These are phyloP conservation scores for Pipa parva DNA, from an alignment of 2,113 vertebrate species.

Conservation along the genomic window DNA sequence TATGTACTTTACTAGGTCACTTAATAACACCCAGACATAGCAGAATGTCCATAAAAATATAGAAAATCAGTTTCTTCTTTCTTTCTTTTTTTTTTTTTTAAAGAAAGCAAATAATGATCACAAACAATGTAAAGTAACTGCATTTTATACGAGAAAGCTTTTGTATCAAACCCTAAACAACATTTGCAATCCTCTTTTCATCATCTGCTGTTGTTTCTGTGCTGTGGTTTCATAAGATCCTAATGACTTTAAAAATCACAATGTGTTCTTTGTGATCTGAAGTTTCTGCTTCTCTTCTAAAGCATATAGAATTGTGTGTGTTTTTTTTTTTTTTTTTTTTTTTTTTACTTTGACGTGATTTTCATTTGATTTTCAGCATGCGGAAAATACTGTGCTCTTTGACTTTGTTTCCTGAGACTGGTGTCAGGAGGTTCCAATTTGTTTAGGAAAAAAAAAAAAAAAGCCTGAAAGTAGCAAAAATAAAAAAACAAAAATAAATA, in stretches of 20 bases:
- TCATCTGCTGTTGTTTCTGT: conserved; percentile 28
- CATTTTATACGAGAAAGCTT: conserved; percentile 25
- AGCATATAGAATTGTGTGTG: too few species aligned
- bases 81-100: conserved; percentile 20
- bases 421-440: conserved; percentile 6
- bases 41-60: conserved; percentile 1
- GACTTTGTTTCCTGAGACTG: conserved; percentile 7
- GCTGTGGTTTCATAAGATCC: conserved; percentile 25
- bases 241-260: conserved; percentile 39
- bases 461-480: not conserved
- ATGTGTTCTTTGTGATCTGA: conserved; percentile 34
- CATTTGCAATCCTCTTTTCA: conserved; percentile 32
- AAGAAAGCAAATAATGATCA: conserved; percentile 24
- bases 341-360: conserved; percentile 10
- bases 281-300: conserved; percentile 8
- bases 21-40: conserved; percentile 3
- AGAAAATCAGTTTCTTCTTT: too few species aligned
- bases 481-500: too few species aligned
- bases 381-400: not conserved
- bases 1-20: conserved; percentile 23
- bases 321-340: too few species aligned
- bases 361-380: conserved; percentile 3
- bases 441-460: not conserved
- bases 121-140: conserved; percentile 28
- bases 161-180: conserved; percentile 24